These are phyloP conservation scores for Amphilophus citrinellus DNA, from an alignment of 2,113 vertebrate species.

Conservation along the genomic window DNA sequence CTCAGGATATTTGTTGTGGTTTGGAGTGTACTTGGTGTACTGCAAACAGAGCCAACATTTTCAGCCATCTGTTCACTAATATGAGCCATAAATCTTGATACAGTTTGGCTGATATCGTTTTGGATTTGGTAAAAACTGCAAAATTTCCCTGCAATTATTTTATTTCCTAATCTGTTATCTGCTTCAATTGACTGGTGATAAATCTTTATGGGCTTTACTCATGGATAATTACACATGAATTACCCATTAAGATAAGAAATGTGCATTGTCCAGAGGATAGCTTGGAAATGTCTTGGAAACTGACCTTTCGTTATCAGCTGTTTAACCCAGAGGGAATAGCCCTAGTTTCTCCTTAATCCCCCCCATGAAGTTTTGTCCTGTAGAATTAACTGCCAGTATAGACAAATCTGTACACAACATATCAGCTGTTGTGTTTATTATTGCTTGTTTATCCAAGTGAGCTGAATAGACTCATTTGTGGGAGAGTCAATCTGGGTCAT, in stretches of 20 bases:
- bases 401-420: not conserved
- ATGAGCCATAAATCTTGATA: not conserved
- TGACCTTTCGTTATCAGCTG: not conserved
- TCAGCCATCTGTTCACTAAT: conserved; percentile 5
- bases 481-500: conserved; percentile 22
- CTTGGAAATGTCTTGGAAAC: not conserved
- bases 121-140: not conserved
- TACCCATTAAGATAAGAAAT: conserved; percentile 19
- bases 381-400: not conserved
- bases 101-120: conserved; percentile 14
- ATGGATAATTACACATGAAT: conserved; percentile 3
- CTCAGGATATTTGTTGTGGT: not conserved
- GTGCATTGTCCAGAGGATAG: not conserved
- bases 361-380: not conserved
- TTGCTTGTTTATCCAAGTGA: conserved; percentile 9
- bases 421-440: not conserved
- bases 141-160: not conserved
- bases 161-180: not conserved
- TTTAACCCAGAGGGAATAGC: not conserved
- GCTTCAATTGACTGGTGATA: conserved; percentile 2
- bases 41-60: not conserved
- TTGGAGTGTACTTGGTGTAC: not conserved
- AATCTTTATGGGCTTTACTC: not conserved
- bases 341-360: not conserved
- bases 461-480: conserved; percentile 5